Evolutionary conservation across 2,888 invertebrate species (phyloP), one percentile per base, ranked within the genome.

Genomic region (Morpho deidamia): DNA sequence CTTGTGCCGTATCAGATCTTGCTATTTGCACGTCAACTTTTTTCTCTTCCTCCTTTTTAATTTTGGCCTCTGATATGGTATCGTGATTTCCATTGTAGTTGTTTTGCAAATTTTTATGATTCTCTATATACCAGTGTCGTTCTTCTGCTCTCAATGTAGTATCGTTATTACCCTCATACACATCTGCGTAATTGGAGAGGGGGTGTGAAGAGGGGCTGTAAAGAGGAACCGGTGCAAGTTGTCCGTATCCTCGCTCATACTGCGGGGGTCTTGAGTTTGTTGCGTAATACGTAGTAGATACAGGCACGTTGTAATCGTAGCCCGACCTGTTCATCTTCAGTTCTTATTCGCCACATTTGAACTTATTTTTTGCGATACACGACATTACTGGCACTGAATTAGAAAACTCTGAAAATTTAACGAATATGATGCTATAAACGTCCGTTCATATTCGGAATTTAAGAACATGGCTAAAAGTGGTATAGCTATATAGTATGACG

Each of bases 281-380:
- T 64, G 82, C 76, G 68, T 88, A 88, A 67, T 85, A 88, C 51
- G 86, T 80, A 59, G 85, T 83, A 65, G 87, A 82, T 70, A 82
- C 78, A 77, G 89, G 88, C 81, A 81, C 87, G 81, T 77, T 80
- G 68, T 84, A 89, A 69, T 88, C 86, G 82, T 86, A 89, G 76
- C 83, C 86, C 81, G 86, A 78, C 83, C 89, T 83, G 88, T 86
- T 88, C 89, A 89, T 89, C 80, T 88, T 89, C 78, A 81, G 76
- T 71, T 77, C 72, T 77, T 72, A 78, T 76, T 78, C 76, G 83
- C 80, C 79, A 83, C 88, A 88, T 89, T 86, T 80, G 84, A 79
- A 74, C 76, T 78, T 79, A 79, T 74, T 77, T 81, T 72, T 75
- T 44, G 35, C 60, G 48, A 51, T 51, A 44, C 56, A 53, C 53